Evolutionary conservation across 2,888 invertebrate genomes (phyloP), one percentile per base, ranked within the genome.

Genomic region (Drosophila parthenogenetica): DNA sequence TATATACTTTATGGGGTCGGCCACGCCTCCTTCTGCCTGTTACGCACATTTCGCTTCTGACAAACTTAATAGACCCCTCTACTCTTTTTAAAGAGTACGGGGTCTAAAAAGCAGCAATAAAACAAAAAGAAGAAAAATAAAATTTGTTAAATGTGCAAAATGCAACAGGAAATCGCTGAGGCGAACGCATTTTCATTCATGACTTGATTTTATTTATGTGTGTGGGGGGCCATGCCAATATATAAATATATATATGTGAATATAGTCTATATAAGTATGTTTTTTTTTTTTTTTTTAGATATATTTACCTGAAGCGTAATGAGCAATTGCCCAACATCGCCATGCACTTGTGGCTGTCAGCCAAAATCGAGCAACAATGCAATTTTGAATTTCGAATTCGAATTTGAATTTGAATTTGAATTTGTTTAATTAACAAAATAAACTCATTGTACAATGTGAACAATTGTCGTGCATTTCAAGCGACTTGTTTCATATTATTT

Each of bases 101-200:
- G n/a, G n/a, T n/a, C n/a, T n/a, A 4, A 8, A 39, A 32, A 48
- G 37, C 10, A 25, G 8, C 19, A 17, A 22, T 25, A 13, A 19
- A 25, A 17, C 8, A 5, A 22, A 10, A 51, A 40, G 25, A 25
- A 39, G 48, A 11, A 13, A 32, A 32, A 39, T 19, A 2, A 10
- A 42, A 25, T 37, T 43, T 62, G 17, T 51, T 69, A 43, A 59
- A 58, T 51, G 58, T 22, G 43, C 22, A 45, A 57, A 48, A 53
- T 81, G 85, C 81, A 87, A 73, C 76, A 73, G 82, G 82, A 82
- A 82, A 81, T 87, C 69, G 82, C 71, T 84, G 55, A 78, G 82
- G 85, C 76, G 82, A 83, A 83, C 83, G 83, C 83, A 86, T 88
- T 88, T 84, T 84, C 83, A 84, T 84, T 84, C 83, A 84, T 84